phyloP scores from a whole-genome alignment of 2,888 invertebrate genomes.

The Plemyria rubiginata region DNA sequence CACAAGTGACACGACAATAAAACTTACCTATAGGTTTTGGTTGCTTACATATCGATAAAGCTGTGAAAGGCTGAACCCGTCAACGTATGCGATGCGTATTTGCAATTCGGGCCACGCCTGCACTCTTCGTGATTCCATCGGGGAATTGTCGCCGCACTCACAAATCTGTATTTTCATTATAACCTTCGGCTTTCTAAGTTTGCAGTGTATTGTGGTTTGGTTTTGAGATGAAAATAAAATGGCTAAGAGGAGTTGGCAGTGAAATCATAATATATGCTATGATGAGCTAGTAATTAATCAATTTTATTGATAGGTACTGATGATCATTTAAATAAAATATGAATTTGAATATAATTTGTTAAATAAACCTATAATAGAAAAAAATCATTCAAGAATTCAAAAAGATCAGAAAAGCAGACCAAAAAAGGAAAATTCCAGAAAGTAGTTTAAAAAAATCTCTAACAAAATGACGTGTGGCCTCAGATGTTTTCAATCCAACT shows the following conservation, averaged over 20 bases:
- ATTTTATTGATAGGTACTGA: too few species aligned
- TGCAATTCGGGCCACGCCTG: constrained; percentile 79
- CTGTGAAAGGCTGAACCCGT: constrained; percentile 64
- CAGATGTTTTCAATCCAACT: constrained; percentile 58
- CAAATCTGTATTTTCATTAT: constrained; percentile 81
- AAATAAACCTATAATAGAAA: too few species aligned
- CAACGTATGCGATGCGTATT: constrained; percentile 78
- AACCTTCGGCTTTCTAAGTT: constrained; percentile 41
- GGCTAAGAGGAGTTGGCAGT: too few species aligned
- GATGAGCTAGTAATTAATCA: too few species aligned
- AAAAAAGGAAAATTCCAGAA: neutral
- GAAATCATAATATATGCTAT: too few species aligned
- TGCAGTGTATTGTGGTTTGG: constrained; percentile 14
- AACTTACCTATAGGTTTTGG: neutral
- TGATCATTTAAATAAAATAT: too few species aligned
- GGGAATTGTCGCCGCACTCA: constrained; percentile 80
- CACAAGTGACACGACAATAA: too few species aligned
- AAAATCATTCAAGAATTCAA: neutral
- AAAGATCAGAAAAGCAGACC: neutral
- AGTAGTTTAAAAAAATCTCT: constrained; percentile 14
- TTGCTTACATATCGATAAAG: constrained; percentile 3
- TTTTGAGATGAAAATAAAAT: constrained; percentile 7
- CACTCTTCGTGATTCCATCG: constrained; percentile 83
- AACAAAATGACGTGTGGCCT: constrained; percentile 29
- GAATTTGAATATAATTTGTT: too few species aligned